Evolutionary conservation across 2,888 invertebrate genomes (phyloP), one percentile per base, ranked within the genome.

Genomic region (Corythucha ciliata): DNA sequence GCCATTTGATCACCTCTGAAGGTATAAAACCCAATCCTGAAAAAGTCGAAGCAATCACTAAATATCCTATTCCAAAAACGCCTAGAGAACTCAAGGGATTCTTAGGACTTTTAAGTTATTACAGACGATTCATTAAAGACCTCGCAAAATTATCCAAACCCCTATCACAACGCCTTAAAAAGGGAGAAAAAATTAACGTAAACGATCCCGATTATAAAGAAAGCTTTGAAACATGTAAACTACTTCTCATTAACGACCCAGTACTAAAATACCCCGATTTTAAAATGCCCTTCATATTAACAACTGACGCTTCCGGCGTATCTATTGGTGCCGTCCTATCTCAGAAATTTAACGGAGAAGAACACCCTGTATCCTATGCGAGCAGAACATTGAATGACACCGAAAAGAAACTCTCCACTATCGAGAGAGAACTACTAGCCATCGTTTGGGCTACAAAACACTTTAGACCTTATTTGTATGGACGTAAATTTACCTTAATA

Each of bases 1-100:
- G 41, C 4, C 41, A 41, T 18, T 12, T 25, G 5, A 25, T 41
- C 2, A 41, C 41, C 24, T 26, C 40, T 6, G n/a, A 21, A 6
- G 40, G 40, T 10, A 26, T 40, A 24, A 40, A 40, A n/a, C 40
- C 40, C 3, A 40, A 40, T 14, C 40, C 40, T 6, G 40, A 40
- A 3, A 40, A 40, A 34, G 25, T 36, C 16, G 34, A 34, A 22
- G 33, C 46, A 12, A 40, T 40, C n/a, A 8, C 7, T n/a, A 29
- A 48, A 14, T 48, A 22, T 14, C 48, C 48, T 18, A 37, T 48
- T 21, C 39, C 39, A n/a, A 48, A 7, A 10, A 36, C 48, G 8
- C 12, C 22, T 4, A 48, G 25, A 22, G 37, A 22, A 22, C 33
- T 47, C n/a, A 47, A 47, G 22, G 8, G 12, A 36, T 47, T 47